Evolutionary conservation across 1,140 invertebrate species (phyloP), one percentile per base, ranked within the genome.

Genomic region (Medauroidea extradentata): DNA sequence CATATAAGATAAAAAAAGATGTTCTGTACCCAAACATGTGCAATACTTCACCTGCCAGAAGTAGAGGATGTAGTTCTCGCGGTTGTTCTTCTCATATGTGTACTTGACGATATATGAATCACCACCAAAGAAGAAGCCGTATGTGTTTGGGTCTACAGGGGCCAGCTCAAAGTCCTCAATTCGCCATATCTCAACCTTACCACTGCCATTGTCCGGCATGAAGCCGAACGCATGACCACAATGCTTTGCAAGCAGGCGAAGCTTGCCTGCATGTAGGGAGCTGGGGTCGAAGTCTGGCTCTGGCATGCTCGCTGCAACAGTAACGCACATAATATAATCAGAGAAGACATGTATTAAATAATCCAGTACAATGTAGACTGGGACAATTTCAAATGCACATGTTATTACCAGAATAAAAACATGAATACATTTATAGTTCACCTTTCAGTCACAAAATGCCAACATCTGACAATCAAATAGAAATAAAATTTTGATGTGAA

Each of bases 91-190:
- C 8, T 77, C 72, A 61, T 86, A 89, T 24, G 82, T 81, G 68
- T 93, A 93, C 62, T 83, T 81, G 21, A 92, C 75, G 5, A 92
- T 82, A 59, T 93, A 93, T 0, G 86, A 86, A 59, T 90, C 89
- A 24, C 87, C 86, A 56, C 87, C 87, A 71, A 86, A 89, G 65
- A 93, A 84, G 29, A 84, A 79, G 25, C 86, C 84, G 63, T 85
- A 76, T 44, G 79, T 78, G 41, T 78, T 72, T 29, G 78, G 74
- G 29, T 79, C 71, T 8, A 87, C 70, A 27, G 80, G 80, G 21
- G 78, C 78, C 46, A 86, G 65, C 63, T 85, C 79, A 68, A 81
- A 75, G 61, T 82, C 76, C 68, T 83, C 79, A 53, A 83, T 70
- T n/a, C 76, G 63, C 55, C 57, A 79, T 44, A 81, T 71, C 68